Conservation (phyloP, 2,888 invertebrate species). For the Drosophila sordidula region DNA sequence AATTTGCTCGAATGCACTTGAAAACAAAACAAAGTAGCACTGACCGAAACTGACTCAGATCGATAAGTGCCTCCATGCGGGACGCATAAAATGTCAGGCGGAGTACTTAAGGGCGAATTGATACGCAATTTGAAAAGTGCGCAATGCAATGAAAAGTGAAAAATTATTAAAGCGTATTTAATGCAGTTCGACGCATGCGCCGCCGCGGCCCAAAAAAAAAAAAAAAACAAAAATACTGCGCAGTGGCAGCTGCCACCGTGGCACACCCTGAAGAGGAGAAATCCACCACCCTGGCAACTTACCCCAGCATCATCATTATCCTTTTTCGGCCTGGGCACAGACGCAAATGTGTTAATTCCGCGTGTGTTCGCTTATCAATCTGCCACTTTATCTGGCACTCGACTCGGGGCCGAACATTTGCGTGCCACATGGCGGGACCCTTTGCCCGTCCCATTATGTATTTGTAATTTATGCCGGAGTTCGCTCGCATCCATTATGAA, state of each 20-base stretch:
- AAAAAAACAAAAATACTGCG: constrained; percentile 43
- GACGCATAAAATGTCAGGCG: constrained; percentile 39
- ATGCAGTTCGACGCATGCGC: constrained; percentile 69
- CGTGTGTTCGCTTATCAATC: constrained; percentile 47
- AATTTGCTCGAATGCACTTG: constrained; percentile 60
- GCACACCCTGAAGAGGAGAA: constrained; percentile 25
- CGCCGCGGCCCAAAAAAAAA: constrained; percentile 5
- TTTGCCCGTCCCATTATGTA: constrained; percentile 38
- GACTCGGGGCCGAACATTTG: constrained; percentile 59
- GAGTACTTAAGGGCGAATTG: constrained; percentile 31
- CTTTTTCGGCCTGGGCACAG: constrained; percentile 26
- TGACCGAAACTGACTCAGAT: constrained; percentile 26
- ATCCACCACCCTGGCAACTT: constrained; percentile 13
- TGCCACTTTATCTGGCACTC: constrained; percentile 65
- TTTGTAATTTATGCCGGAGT: constrained; percentile 70
- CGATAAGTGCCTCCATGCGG: constrained; percentile 57
- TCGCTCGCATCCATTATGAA: constrained; percentile 64
- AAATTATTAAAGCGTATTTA: constrained; percentile 73
- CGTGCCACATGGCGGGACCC: constrained; percentile 59
- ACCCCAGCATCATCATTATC: constrained; percentile 58
- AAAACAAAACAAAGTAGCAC: constrained; percentile 31
- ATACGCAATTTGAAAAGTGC: constrained; percentile 51
- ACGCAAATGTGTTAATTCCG: constrained; percentile 74
- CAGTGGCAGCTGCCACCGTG: constrained; percentile 68
- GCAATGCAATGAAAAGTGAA: constrained; percentile 60